These are phyloP conservation scores for Lepilemur septentrionalis DNA, from an alignment of 2,797 vertebrate genomes.

Conservation along the genomic window DNA sequence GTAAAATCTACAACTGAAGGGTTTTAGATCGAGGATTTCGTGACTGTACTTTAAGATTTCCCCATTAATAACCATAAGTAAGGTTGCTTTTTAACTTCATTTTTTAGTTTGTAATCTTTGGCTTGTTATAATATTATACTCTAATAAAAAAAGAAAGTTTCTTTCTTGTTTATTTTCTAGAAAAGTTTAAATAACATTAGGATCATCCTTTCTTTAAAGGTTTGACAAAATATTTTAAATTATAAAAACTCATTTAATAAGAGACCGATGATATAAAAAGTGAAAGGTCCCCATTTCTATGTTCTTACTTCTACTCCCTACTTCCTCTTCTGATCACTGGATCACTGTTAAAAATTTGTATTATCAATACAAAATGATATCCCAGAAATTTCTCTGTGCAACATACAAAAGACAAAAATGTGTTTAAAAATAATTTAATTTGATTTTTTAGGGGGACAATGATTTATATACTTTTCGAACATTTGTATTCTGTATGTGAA, in stretches of 20 bases:
- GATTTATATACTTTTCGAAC: background rate
- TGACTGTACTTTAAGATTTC: background rate
- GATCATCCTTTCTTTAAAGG: background rate
- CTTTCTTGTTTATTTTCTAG: background rate
- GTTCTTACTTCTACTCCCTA: background rate
- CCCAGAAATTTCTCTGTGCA: background rate
- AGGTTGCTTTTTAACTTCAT: background rate
- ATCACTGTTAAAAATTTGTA: background rate
- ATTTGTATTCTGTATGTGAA: background rate
- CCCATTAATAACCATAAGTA: background rate
- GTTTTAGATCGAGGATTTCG: background rate
- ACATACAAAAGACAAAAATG: background rate
- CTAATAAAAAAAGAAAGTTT: background rate
- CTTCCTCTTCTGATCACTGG: background rate
- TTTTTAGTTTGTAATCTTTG: background rate
- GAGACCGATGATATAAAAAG: background rate
- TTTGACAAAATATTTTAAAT: background rate
- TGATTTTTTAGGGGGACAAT: background rate
- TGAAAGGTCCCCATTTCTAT: background rate
- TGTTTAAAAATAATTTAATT: background rate
- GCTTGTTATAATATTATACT: background rate
- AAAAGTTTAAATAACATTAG: background rate
- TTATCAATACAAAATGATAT: background rate
- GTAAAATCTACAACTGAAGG: background rate
- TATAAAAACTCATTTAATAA: background rate